Percentiles rank a stretch among this genome's conserved stretches.
phyloP scores from a whole-genome alignment of 1,140 invertebrate species.

The Aphaenogaster rudis region DNA sequence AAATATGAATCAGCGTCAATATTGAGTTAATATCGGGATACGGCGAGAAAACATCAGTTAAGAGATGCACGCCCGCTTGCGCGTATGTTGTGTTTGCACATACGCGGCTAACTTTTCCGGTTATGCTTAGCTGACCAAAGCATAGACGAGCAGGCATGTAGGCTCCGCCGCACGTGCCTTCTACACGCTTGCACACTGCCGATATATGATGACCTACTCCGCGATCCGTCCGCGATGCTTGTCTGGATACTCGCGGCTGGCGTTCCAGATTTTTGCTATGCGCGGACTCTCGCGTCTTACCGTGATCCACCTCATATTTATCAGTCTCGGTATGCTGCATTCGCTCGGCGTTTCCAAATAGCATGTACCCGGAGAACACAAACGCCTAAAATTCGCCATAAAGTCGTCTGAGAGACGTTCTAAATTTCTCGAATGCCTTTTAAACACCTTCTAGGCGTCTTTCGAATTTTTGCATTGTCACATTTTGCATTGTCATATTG shows the following conservation, averaged over 20 bases:
- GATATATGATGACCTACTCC: slow-evolving; percentile 83
- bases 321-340: slow-evolving; percentile 11
- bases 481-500: not conserved
- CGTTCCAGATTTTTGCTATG: slow-evolving; percentile 78
- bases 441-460: not conserved
- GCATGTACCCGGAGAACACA: not conserved
- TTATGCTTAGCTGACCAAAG: slow-evolving; percentile 81
- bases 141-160: slow-evolving; percentile 84
- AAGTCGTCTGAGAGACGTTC: not conserved
- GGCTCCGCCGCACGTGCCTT: slow-evolving; percentile 82
- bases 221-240: slow-evolving; percentile 73
- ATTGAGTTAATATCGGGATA: slow-evolving; percentile 40
- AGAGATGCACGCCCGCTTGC: slow-evolving; percentile 14
- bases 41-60: slow-evolving; percentile 18
- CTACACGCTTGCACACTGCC: slow-evolving; percentile 78
- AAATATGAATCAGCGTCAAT: slow-evolving; percentile 48
- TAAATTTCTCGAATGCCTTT: not conserved
- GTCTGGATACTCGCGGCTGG: slow-evolving; percentile 75
- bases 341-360: slow-evolving; percentile 18
- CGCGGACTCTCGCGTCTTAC: slow-evolving; percentile 64
- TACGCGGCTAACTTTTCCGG: slow-evolving; percentile 70
- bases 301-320: slow-evolving; percentile 11
- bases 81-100: slow-evolving; percentile 33
- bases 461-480: not conserved
- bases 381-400: not conserved